Evolutionary conservation across 2,797 vertebrate species (phyloP).

Genomic region (Pseudochaenichthys georgianus): DNA sequence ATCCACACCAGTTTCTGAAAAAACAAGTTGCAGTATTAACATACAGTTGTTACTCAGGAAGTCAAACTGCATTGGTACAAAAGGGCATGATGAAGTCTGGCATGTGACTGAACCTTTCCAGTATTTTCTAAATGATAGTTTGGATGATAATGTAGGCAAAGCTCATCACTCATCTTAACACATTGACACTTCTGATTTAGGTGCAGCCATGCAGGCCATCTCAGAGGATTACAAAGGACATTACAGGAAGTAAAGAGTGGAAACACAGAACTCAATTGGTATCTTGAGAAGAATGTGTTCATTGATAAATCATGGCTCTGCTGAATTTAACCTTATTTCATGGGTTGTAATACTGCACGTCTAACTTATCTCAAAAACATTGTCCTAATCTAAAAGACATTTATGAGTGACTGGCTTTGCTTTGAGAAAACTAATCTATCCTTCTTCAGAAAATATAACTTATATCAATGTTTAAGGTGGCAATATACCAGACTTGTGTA

Average conservation of each 20-base stretch:
- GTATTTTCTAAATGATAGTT: neutral
- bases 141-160: neutral
- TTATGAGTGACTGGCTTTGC: no score
- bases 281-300: no score
- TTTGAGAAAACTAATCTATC: no score
- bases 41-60: neutral
- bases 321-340: no score
- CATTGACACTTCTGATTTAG: neutral
- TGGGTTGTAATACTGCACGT: no score
- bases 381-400: no score
- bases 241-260: neutral
- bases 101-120: constrained; percentile 9
- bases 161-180: neutral
- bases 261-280: no score
- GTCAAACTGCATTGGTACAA: neutral
- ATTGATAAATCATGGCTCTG: no score
- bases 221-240: neutral
- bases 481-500: no score
- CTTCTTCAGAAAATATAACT: no score
- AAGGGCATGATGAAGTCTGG: neutral
- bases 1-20: constrained; percentile 91
- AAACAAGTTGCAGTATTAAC: constrained; percentile 2
- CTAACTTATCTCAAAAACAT: no score
- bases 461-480: no score
- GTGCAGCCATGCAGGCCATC: neutral